phyloP scores from a whole-genome alignment of 2,888 invertebrate species.

The Pinctada fucata region DNA sequence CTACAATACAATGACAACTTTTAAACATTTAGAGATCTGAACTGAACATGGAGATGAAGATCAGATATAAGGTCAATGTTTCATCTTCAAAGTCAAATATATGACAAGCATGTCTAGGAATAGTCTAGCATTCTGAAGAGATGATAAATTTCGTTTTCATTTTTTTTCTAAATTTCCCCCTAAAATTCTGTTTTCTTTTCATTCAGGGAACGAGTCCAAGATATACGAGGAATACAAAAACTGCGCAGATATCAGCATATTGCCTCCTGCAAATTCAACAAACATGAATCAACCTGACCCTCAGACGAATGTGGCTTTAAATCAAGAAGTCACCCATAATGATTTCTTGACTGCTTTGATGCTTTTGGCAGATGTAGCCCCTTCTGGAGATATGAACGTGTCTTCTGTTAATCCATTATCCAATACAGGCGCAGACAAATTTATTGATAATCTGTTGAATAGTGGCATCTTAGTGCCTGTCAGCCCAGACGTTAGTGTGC shows the following conservation, averaged over 20 bases:
- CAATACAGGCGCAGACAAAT: neutral
- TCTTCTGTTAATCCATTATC: neutral
- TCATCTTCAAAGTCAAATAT: no score
- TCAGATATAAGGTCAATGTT: no score
- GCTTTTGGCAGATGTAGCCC: neutral
- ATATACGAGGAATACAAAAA: neutral
- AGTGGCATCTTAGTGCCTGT: neutral
- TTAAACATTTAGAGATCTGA: no score
- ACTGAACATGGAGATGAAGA: no score
- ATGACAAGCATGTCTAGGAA: no score
- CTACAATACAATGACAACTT: no score
- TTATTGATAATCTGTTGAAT: neutral
- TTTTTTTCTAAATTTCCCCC: neutral
- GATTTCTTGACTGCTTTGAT: neutral
- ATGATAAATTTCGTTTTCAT: no score
- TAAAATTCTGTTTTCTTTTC: neutral
- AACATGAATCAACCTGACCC: neutral
- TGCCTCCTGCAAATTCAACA: neutral
- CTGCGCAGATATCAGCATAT: neutral
- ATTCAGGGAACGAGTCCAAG: neutral
- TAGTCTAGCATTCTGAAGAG: no score
- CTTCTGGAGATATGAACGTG: neutral
- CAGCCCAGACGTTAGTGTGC: neutral
- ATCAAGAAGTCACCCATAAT: neutral
- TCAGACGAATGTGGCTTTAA: neutral